Evolutionary conservation across 2,888 invertebrate species (phyloP), one percentile per base, ranked within the genome.

Genomic region (Pseudococcus viburni): DNA sequence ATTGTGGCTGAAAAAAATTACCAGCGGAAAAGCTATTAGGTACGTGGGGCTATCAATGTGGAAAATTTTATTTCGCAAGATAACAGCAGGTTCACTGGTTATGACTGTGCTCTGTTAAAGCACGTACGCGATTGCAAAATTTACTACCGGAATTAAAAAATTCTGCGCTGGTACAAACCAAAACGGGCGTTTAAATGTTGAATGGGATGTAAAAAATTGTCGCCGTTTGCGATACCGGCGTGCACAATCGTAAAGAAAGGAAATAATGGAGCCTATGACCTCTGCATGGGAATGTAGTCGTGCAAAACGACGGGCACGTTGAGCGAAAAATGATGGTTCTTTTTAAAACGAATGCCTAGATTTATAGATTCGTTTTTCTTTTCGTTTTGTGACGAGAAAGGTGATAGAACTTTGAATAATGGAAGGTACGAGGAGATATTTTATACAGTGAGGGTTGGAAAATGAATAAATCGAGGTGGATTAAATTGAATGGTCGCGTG

Each of bases 241-340:
- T 5, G n/a, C 15, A 42, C 8, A 42, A 59, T 59, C 59, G 59
- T 59, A 59, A 59, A 59, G 59, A 59, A 59, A 15, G n/a, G n/a
- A n/a, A 59, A 64, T 22, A 64, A 64, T 22, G 19, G 64, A 64
- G 64, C 64, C 64, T 64, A 22, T 64, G 22, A 64, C 64, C 64
- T 64, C 22, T 64, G 42, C 5, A 42, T 8, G 7, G 6, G 64
- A 9, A 22, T 11, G 64, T 22, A 11, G 7, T 64, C 22, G 15
- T 22, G 22, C 22, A 0, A 22, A 12, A 42, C 9, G 42, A 42
- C 8, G 42, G 9, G 64, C 22, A 1, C 15, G 19, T 64, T 9
- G 5, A 64, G 22, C n/a, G 59, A n/a, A 59, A 15, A 59, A 59
- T 59, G 59, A 59, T 59, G 42, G 8, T 42, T 42, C 9, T 42